These are phyloP conservation scores for Polyergus mexicanus DNA, from an alignment of 1,140 invertebrate species.

Conservation along the genomic window DNA sequence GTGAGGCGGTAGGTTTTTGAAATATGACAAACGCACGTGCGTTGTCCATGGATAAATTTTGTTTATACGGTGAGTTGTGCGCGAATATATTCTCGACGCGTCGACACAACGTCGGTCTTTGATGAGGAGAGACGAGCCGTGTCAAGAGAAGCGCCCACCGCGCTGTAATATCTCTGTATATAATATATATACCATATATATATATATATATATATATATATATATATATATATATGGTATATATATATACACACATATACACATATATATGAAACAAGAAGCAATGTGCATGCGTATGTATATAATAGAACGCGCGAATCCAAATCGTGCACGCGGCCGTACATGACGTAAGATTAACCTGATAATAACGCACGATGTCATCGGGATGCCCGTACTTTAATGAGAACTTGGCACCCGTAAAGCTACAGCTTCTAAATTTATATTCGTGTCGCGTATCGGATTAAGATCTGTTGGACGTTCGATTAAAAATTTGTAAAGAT, in stretches of 20 bases:
- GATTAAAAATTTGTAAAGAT: too few relatives aligned
- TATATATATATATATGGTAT: too few relatives aligned
- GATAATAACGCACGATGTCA: slow-evolving; percentile 34
- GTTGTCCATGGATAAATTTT: slow-evolving; percentile 77
- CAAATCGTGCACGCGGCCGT: slow-evolving; percentile 36
- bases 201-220: neutral
- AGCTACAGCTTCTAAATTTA: neutral
- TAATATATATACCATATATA: neutral
- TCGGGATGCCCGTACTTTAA: slow-evolving; percentile 26
- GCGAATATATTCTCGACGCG: slow-evolving; percentile 64
- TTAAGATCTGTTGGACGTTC: neutral
- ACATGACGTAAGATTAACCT: slow-evolving; percentile 18
- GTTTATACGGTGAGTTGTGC: slow-evolving; percentile 73
- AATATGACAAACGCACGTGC: slow-evolving; percentile 78
- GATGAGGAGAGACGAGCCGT: slow-evolving; percentile 80
- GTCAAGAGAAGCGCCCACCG: slow-evolving; percentile 59
- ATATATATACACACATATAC: neutral
- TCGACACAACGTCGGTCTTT: slow-evolving; percentile 77
- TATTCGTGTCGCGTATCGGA: neutral
- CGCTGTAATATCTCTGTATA: neutral
- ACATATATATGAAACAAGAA: slow-evolving; percentile 8
- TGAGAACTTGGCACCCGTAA: slow-evolving; percentile 40
- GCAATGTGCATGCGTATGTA: neutral
- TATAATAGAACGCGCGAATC: neutral
- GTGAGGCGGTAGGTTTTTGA: slow-evolving; percentile 67